Conservation (phyloP, 2,888 invertebrate genomes). For the Cantharis rufa region DNA sequence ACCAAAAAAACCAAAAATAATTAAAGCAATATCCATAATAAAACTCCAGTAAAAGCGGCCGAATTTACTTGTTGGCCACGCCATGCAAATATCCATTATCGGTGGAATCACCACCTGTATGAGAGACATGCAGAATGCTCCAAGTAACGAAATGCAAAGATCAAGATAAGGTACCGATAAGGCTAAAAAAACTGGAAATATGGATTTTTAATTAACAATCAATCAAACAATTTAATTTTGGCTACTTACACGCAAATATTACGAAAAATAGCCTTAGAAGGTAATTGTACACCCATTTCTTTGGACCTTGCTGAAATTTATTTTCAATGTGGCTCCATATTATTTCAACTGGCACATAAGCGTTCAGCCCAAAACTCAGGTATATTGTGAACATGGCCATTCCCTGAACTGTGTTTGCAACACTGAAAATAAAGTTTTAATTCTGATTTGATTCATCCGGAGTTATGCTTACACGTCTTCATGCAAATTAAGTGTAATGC, state of each 20-base stretch:
- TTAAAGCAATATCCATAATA: neutral
- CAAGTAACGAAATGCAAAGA: neutral
- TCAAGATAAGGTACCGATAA: neutral
- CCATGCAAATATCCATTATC: neutral
- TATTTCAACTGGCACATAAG: neutral
- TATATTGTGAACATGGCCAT: neutral
- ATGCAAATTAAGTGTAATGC: constrained; percentile 79
- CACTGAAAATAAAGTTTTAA: neutral
- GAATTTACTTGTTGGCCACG: neutral
- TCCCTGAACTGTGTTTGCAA: neutral
- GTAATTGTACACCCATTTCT: neutral
- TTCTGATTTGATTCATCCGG: neutral
- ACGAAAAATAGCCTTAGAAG: neutral
- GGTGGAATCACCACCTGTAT: neutral
- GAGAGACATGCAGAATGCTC: neutral
- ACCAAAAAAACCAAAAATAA: neutral
- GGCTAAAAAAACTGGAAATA: neutral
- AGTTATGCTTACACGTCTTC: constrained; percentile 21
- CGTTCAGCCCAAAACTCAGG: neutral
- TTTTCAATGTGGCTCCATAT: neutral
- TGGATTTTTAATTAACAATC: neutral
- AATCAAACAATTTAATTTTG: neutral
- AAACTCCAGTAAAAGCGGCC: neutral
- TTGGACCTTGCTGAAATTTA: neutral
- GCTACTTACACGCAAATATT: neutral